Conservation (phyloP, 2,113 vertebrate genomes). For the Callithrix jacchus region DNA sequence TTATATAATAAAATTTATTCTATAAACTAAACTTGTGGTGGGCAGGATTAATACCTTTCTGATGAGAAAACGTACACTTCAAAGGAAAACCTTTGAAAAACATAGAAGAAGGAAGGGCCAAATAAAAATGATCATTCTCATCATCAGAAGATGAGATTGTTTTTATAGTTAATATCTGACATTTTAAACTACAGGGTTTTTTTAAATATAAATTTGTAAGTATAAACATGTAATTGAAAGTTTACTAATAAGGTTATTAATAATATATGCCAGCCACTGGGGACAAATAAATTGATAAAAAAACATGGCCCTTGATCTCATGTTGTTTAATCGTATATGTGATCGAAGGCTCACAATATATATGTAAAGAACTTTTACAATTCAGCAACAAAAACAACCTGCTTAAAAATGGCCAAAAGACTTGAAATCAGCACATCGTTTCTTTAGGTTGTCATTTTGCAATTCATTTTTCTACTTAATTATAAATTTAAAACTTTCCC, state of each 20-base stretch:
- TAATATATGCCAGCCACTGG: not conserved
- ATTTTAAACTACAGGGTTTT: not conserved
- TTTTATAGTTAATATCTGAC: not conserved
- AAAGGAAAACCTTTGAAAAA: not conserved
- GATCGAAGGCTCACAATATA: not conserved
- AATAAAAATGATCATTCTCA: not conserved
- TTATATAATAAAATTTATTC: not conserved
- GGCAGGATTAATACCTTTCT: not conserved
- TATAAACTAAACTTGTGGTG: not conserved
- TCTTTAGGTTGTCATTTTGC: not conserved
- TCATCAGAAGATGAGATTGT: not conserved
- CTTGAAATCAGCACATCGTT: not conserved
- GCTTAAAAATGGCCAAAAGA: not conserved
- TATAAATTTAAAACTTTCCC: not conserved
- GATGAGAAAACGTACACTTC: not conserved
- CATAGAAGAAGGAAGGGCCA: not conserved
- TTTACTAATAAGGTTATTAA: not conserved
- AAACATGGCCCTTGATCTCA: not conserved
- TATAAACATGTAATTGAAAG: not conserved
- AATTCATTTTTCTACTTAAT: not conserved
- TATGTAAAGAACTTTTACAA: not conserved
- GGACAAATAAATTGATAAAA: not conserved
- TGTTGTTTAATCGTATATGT: not conserved
- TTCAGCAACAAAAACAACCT: not conserved
- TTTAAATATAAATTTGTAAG: not conserved